These are phyloP conservation scores for Platorchestia sp. DNA, from an alignment of 1,140 invertebrate species.

Conservation along the genomic window DNA sequence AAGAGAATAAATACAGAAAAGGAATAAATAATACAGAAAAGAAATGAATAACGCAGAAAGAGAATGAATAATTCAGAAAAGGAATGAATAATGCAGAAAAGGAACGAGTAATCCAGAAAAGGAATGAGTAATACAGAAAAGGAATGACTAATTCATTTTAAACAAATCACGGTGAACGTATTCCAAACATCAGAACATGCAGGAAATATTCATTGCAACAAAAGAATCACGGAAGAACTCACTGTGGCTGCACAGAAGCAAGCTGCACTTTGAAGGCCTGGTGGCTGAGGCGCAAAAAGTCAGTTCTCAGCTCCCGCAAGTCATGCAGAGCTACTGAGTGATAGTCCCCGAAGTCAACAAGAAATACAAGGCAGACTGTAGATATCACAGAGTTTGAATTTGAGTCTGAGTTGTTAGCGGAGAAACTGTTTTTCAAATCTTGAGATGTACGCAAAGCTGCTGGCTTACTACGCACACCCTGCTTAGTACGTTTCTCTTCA, in stretches of 20 bases:
- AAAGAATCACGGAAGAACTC: not conserved
- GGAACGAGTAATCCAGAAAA: too few relatives aligned
- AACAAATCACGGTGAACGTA: not conserved
- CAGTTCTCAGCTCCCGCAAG: not conserved
- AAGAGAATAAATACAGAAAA: too few relatives aligned
- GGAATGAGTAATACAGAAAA: too few relatives aligned
- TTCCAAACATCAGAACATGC: not conserved
- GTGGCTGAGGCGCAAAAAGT: constrained; percentile 27
- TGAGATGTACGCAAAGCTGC: not conserved
- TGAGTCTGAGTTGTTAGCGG: not conserved
- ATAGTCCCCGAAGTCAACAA: not conserved
- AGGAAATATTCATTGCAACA: not conserved
- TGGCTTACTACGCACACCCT: not conserved
- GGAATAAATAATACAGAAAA: too few relatives aligned
- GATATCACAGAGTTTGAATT: not conserved
- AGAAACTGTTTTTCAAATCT: not conserved
- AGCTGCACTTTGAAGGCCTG: constrained; percentile 51
- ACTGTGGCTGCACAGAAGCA: not conserved
- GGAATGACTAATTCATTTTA: too few relatives aligned
- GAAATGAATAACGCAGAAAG: too few relatives aligned
- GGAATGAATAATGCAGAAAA: too few relatives aligned
- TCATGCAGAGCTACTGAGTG: not conserved
- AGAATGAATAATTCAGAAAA: not conserved
- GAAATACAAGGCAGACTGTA: not conserved
- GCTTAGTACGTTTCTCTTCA: not conserved